Evolutionary conservation across 2,797 vertebrate genomes (phyloP), one percentile per base, ranked within the genome.

Genomic region (Poeciliopsis turneri): DNA sequence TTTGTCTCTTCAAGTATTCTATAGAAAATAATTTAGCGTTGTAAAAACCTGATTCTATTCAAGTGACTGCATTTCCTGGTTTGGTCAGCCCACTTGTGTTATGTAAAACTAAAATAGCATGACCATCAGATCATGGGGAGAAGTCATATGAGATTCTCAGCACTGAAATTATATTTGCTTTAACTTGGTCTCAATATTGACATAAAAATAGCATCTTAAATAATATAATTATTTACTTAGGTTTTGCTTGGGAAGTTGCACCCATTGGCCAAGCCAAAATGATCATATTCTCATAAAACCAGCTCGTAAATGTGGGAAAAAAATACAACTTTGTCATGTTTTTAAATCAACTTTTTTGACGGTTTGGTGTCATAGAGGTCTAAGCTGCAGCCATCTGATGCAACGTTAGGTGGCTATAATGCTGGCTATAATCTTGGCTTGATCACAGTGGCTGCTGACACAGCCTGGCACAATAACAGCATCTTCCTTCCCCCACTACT

Each of bases 401-500:
- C 28, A 47, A 78, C 70, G 16, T 13, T 28, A 82, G 66, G 46
- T 74, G 74, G 85, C 69, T 41, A 41, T 41, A 41, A 41, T 82
- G 82, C 76, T 75, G 76, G 79, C 84, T 61, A 18, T 61, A 61
- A 7, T 61, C 57, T 78, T 89, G 78, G 87, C 76, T 72, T 28
- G 64, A 57, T 74, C 78, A 76, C 77, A 83, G 70, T 77, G 85
- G 87, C 82, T 92, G 86, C 83, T 92, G 91, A 89, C 82, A 78
- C 0, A 16, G 75, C 49, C 15, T 15, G 39, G 77, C 76, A 36
- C 0, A 0, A 36, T 81, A 82, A 84, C 69, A 53, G 28, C 6
- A 59, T 87, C 68, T 55, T 69, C 30, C 47, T 15, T 43, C 47
- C 76, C 84, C 77, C 76, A 84, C 82, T 84, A 82, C 83, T 86